Evolutionary conservation across 1,140 invertebrate genomes (phyloP), one percentile per base, ranked within the genome.

Genomic region (Bombus balteatus): DNA sequence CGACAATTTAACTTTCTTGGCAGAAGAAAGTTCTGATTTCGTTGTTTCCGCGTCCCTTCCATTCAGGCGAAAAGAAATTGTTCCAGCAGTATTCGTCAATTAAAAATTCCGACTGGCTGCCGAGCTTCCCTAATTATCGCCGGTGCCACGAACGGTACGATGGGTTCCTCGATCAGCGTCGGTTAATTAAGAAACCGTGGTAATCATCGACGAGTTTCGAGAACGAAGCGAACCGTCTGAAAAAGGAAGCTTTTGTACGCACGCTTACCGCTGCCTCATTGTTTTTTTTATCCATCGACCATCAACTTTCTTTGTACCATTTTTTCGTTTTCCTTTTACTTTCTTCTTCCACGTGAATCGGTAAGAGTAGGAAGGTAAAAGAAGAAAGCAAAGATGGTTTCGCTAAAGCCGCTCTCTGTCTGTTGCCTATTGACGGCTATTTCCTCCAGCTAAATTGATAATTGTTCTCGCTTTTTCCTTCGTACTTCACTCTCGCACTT

Each of bases 131-230:
- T 90, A 90, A 90, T 90, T 90, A 90, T 90, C 89, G 83, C 81
- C 59, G 41, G 65, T 59, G 53, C 70, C 5, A 59, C 41, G 74
- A 71, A 81, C 57, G 76, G 76, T 77, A 47, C 70, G 37, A 34
- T 28, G 75, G 57, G 78, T 70, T 84, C 62, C 89, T 88, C 82
- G 82, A 90, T 90, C 89, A 86, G 77, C 81, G 89, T 78, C 68
- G 86, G 86, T 90, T 90, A 90, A 90, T 90, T 90, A 89, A 88
- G 89, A 88, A 86, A 80, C 81, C 72, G 83, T 65, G 76, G 80
- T 78, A 71, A 82, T 83, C 84, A 87, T 80, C 86, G 89, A 71
- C 74, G 78, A 83, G 87, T 90, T 73, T 83, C 78, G 34, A 74
- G 70, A 74, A 81, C 70, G 77, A 75, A 72, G 28, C 59, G 85